Evolutionary conservation across 1,140 invertebrate species (phyloP).

Genomic region (Tigriopus japonicus): DNA sequence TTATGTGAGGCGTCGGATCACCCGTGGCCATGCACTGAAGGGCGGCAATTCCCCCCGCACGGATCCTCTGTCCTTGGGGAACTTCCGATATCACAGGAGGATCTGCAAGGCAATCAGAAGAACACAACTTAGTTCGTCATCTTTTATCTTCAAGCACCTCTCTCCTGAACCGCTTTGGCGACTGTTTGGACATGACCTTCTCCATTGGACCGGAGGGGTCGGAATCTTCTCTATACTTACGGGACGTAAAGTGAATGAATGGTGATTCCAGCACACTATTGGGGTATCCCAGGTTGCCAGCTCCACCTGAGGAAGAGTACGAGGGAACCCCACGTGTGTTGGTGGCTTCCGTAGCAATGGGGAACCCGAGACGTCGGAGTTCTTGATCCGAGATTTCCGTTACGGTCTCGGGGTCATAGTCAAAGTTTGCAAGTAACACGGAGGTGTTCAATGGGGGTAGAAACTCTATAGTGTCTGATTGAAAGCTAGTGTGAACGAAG

Average conservation of each 20-base stretch:
- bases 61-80: slow-evolving; percentile 66
- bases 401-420: not conserved
- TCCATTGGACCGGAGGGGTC: not conserved
- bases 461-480: too few species aligned
- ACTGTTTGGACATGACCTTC: not conserved
- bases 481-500: too few species aligned
- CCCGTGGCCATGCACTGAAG: slow-evolving; percentile 87
- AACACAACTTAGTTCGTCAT: slow-evolving; percentile 7
- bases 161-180: slow-evolving; percentile 1
- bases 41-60: slow-evolving; percentile 68
- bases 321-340: not conserved
- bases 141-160: not conserved
- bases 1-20: slow-evolving; percentile 63
- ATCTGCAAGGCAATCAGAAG: slow-evolving; percentile 41
- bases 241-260: slow-evolving; percentile 18
- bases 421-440: too few species aligned
- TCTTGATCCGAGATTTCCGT: slow-evolving; percentile 14
- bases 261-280: slow-evolving; percentile 15
- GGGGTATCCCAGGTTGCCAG: slow-evolving; percentile 8
- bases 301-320: not conserved
- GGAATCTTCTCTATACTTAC: slow-evolving; percentile 17
- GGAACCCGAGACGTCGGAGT: slow-evolving; percentile 5
- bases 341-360: not conserved
- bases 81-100: slow-evolving; percentile 69
- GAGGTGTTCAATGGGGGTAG: too few species aligned